phyloP scores from a whole-genome alignment of 1,140 invertebrate genomes.

The Orius insidiosus region DNA sequence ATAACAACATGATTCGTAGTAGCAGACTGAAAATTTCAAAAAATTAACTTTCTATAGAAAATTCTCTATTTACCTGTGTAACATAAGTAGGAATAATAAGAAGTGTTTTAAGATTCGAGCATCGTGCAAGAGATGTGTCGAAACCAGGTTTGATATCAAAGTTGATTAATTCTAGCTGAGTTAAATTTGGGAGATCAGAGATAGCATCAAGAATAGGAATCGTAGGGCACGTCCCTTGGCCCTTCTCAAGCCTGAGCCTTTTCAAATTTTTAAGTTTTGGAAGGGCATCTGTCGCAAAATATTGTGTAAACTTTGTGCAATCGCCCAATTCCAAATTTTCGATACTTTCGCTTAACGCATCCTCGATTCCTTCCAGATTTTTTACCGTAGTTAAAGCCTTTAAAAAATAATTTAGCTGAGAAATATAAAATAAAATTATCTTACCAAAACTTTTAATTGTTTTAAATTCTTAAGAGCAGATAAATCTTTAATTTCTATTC shows the following conservation, averaged over 20 bases:
- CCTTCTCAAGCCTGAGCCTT: constrained; percentile 52
- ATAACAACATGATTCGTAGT: constrained; percentile 67
- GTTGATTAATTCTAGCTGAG: constrained; percentile 58
- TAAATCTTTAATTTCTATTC: constrained; percentile 41
- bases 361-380: constrained; percentile 39
- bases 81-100: constrained; percentile 68
- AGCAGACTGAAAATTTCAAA: constrained; percentile 43
- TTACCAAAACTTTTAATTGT: constrained; percentile 41
- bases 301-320: constrained; percentile 46
- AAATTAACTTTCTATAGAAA: no score
- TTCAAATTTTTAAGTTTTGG: constrained; percentile 39
- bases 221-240: constrained; percentile 36
- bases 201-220: constrained; percentile 41
- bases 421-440: constrained; percentile 7
- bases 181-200: constrained; percentile 34
- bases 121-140: constrained; percentile 47
- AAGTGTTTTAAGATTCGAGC: constrained; percentile 49
- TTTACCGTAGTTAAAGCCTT: constrained; percentile 49
- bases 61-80: constrained; percentile 33
- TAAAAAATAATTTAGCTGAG: constrained; percentile 15
- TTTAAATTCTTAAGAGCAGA: constrained; percentile 35
- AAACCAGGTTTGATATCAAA: constrained; percentile 63
- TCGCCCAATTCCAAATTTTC: constrained; percentile 61
- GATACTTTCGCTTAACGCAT: constrained; percentile 41
- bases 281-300: constrained; percentile 42